Evolutionary conservation across 2,797 vertebrate species (phyloP), one percentile per base, ranked within the genome.

Genomic region (Oreochromis mossambicus): DNA sequence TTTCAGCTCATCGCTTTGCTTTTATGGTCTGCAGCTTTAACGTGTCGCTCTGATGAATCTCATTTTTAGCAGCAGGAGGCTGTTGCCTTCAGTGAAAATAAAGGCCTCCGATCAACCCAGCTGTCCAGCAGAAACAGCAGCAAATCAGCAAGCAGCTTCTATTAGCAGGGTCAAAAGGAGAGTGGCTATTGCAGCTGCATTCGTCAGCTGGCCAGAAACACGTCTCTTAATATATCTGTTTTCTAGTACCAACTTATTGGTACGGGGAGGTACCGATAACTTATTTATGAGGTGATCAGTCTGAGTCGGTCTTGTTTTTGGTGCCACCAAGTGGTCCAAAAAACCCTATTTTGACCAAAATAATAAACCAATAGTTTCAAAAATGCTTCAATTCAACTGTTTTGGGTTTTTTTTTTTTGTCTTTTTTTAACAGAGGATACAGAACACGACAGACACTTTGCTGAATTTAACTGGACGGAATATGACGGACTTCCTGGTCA

Each of bases 401-500:
- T 15, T 36, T 15, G 14, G 1, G 4, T 24, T 24, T 10, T 8
- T 10, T 29, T 15, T 51, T 19, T 21, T 2, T 1, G 8, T n/a
- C 5, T 81, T 3, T 48, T 24, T 75, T 51, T 21, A 32, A 87
- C 95, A 99, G 98, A 97, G 96, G 56, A 94, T 95, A 79, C 98
- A 98, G 93, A 98, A 98, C 87, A 98, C 98, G 3, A 96, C 97
- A 1, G 99, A 99, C 89, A 97, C 97, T 3, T 94, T 99, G 81
- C 95, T 98, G 92, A 91, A 99, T 87, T 88, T 99, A 80, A 98
- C 98, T 0, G 97, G 97, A 34, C 95, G 96, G 70, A 99, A 99
- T 91, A 94, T 98, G 93, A 98, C 98, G 0, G 98, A 99, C 94
- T 98, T 98, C 82, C 93, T 99, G 54, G 91, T 99, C 93, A 99